Evolutionary conservation across 2,797 vertebrate species (phyloP).

Genomic region (Sebastes alutus): DNA sequence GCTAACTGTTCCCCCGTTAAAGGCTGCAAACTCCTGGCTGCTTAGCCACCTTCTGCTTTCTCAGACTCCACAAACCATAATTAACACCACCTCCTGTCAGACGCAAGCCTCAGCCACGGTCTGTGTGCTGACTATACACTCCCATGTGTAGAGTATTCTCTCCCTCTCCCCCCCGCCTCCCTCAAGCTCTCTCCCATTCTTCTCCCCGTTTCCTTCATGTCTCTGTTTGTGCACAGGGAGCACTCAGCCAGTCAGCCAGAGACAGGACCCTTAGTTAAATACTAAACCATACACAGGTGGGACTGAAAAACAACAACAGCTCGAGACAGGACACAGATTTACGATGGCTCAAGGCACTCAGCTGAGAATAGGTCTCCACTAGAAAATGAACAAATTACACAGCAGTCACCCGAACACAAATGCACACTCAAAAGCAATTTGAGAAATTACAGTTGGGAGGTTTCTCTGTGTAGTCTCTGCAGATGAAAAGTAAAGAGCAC

Average conservation of each 20-base stretch:
- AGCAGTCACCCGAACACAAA: slow-evolving; percentile 80
- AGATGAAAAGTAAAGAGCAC: slow-evolving; percentile 77
- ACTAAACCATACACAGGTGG: slow-evolving; percentile 87
- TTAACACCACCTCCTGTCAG: slow-evolving; percentile 79
- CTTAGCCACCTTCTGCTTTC: slow-evolving; percentile 67
- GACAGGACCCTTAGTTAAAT: slow-evolving; percentile 83
- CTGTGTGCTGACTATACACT: slow-evolving; percentile 52
- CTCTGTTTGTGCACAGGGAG: slow-evolving; percentile 77
- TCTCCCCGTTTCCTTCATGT: slow-evolving; percentile 60
- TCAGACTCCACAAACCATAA: slow-evolving; percentile 75
- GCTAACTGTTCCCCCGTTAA: slow-evolving; percentile 64
- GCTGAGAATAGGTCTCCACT: slow-evolving; percentile 78
- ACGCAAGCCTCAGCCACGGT: slow-evolving; percentile 48
- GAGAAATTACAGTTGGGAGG: slow-evolving; percentile 79
- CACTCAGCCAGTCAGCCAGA: slow-evolving; percentile 76
- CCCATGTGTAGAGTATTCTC: slow-evolving; percentile 51
- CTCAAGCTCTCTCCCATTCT: slow-evolving; percentile 51
- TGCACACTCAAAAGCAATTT: slow-evolving; percentile 81
- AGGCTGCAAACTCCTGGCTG: slow-evolving; percentile 64
- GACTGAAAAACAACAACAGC: slow-evolving; percentile 84
- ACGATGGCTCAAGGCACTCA: slow-evolving; percentile 80
- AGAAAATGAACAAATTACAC: slow-evolving; percentile 84
- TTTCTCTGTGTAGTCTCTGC: slow-evolving; percentile 72
- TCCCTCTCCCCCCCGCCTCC: slow-evolving; percentile 2
- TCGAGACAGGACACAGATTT: slow-evolving; percentile 84